These are phyloP conservation scores for Platyura marginata DNA, from an alignment of 1,140 invertebrate species.

Conservation along the genomic window DNA sequence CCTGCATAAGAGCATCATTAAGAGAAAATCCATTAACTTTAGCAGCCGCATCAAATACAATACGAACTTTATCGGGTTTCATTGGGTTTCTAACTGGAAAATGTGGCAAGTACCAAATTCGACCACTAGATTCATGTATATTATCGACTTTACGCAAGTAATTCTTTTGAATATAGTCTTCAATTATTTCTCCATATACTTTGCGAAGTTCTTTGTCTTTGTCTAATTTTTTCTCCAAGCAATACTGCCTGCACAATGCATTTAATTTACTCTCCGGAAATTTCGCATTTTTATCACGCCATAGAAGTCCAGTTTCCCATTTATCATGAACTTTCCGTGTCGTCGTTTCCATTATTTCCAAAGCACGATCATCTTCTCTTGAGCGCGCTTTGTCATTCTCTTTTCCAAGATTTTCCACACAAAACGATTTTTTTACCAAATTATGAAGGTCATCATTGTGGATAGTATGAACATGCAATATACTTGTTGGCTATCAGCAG, in stretches of 20 bases:
- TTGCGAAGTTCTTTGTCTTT: constrained; percentile 1
- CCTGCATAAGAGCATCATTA: constrained; percentile 11
- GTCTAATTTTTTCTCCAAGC: constrained; percentile 5
- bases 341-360: constrained; percentile 1
- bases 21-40: constrained; percentile 7
- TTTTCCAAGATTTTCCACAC: neutral
- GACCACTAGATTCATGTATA: constrained; percentile 1
- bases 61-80: constrained; percentile 11
- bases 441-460: neutral
- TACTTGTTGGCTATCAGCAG: no score
- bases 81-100: constrained; percentile 12
- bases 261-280: constrained; percentile 4
- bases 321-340: neutral
- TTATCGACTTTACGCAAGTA: no score
- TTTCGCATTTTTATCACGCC: constrained; percentile 2
- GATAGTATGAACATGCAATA: no score
- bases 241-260: constrained; percentile 1
- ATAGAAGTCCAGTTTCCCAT: constrained; percentile 7
- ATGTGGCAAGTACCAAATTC: constrained; percentile 16
- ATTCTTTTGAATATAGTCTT: constrained; percentile 6
- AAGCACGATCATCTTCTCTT: constrained; percentile 1
- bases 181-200: constrained; percentile 6
- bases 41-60: constrained; percentile 14
- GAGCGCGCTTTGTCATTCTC: neutral
- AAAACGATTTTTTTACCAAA: neutral